Percentiles rank a stretch among this genome's conserved stretches.
These are phyloP conservation scores for Mus musculus DNA, from an alignment of 2,113 vertebrate genomes.

Conservation along the genomic window DNA sequence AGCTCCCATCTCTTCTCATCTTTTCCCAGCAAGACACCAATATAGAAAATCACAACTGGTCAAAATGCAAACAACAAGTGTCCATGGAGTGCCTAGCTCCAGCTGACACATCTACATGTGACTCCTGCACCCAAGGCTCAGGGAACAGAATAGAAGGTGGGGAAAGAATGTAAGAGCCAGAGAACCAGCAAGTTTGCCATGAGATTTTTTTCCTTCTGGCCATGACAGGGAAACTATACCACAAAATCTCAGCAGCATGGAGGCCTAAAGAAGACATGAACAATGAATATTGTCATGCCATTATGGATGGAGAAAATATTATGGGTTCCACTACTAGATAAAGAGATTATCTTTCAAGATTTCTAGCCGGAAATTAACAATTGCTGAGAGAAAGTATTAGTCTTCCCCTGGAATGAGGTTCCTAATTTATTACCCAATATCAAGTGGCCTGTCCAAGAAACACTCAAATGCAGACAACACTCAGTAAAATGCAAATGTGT, in stretches of 20 bases:
- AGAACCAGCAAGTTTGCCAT: neutral
- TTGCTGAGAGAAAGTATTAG: neutral
- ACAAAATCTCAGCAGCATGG: neutral
- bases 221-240: neutral
- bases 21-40: no score
- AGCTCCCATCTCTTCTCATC: neutral
- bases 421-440: neutral
- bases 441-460: neutral
- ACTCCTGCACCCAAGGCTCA: neutral
- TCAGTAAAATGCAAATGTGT: neutral
- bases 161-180: neutral
- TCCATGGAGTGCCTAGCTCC: neutral
- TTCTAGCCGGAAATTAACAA: neutral
- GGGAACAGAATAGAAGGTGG: neutral
- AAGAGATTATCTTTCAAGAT: neutral
- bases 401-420: neutral
- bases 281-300: neutral
- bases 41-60: neutral
- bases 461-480: neutral
- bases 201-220: neutral
- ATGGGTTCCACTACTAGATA: neutral
- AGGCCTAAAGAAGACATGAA: neutral
- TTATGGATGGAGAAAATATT: neutral
- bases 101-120: neutral
- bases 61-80: neutral